A percentile compares a stretch with the other conserved stretches of the same genome.
These are phyloP conservation scores for Stegana nigrithorax DNA, from an alignment of 2,888 invertebrate species.

Conservation along the genomic window DNA sequence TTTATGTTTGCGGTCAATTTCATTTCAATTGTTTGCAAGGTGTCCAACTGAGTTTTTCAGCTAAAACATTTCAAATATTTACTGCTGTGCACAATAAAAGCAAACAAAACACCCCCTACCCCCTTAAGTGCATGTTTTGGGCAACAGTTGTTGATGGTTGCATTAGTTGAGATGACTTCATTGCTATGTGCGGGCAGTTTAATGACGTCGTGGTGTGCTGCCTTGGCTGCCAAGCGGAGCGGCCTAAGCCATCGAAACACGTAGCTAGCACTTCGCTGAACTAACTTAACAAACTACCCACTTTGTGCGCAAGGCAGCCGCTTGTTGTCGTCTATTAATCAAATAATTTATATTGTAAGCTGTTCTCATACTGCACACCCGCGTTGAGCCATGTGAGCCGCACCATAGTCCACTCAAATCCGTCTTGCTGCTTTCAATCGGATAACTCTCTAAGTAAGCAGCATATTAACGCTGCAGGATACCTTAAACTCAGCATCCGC, in stretches of 20 bases:
- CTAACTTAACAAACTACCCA: background rate
- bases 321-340: background rate
- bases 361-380: background rate
- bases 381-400: slow-evolving; percentile 34
- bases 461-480: slow-evolving; percentile 64
- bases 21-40: slow-evolving; percentile 45
- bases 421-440: slow-evolving; percentile 40
- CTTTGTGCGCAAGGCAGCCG: background rate
- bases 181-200: background rate
- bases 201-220: too few relatives aligned
- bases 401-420: slow-evolving; percentile 12
- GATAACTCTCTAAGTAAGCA: slow-evolving; percentile 62
- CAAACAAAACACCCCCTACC: background rate
- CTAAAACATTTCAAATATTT: background rate
- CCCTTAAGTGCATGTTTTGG: background rate
- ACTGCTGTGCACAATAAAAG: background rate
- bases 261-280: background rate
- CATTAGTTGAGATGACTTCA: background rate
- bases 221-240: too few relatives aligned
- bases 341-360: background rate
- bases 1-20: slow-evolving; percentile 46
- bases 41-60: slow-evolving; percentile 19
- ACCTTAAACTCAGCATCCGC: slow-evolving; percentile 24
- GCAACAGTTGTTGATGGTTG: background rate
- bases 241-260: background rate